Evolutionary conservation across 1,140 invertebrate genomes (phyloP), one percentile per base, ranked within the genome.

Genomic region (Nymphalis io): DNA sequence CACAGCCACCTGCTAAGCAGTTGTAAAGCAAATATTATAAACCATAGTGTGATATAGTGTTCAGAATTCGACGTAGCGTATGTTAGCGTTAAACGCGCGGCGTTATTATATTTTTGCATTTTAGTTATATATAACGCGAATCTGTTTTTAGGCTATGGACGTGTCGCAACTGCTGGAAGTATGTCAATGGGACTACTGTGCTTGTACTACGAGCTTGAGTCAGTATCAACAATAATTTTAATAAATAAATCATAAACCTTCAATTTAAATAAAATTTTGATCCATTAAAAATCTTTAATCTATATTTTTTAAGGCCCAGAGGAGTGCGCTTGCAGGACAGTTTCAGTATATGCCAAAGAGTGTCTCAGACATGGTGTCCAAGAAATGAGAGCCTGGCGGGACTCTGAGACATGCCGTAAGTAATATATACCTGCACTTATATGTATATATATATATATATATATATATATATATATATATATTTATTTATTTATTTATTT

Each of bases 101-200:
- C 6, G 27, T 16, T 38, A 33, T 40, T 38, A 33, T 8, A 13
- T 53, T 21, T 40, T 63, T 57, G 12, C 40, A 44, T 44, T 44
- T 44, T 15, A 15, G 11, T 11, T 13, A 44, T 0, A n/a, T n/a
- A n/a, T n/a, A n/a, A n/a, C 12, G 4, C 38, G 39, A 55, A 68
- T 64, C 60, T 21, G 27, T 70, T 83, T 83, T 60, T 68, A 91
- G 92, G 93, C 93, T 8, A 92, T 95, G 73, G 93, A 94, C 75
- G 84, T 93, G 64, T 74, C 89, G 20, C 74, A 93, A 62, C 68
- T 95, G 46, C 69, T 94, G 63, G 92, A 95, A 78, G 93, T 95
- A 2, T 98, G 97, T 79, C 92, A 94, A 69, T 95, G 94, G 89
- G 96, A 97, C 82, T 97, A 95, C 82, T 97, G 96, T 80, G 91